phyloP scores from a whole-genome alignment of 2,113 vertebrate genomes.

The Psittacula cyanocephala region DNA sequence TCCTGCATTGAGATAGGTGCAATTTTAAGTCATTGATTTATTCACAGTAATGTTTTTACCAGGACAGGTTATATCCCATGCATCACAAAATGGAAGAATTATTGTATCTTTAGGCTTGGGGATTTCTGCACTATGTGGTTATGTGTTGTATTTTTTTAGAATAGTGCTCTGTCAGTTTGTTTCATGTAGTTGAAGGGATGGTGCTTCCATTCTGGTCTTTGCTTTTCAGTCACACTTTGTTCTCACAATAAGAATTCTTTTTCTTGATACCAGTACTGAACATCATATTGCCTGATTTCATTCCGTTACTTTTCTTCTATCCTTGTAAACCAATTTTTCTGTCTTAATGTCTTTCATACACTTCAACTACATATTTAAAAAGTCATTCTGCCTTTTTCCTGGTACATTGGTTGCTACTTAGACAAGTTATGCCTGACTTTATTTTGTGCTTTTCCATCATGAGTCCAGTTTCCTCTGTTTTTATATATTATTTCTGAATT shows the following conservation, averaged over 20 bases:
- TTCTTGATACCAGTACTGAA: neutral
- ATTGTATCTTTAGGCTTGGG: neutral
- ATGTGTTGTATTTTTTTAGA: neutral
- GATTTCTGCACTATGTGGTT: neutral
- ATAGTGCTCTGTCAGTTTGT: neutral
- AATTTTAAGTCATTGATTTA: constrained; percentile 11
- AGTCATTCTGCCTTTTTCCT: neutral
- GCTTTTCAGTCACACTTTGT: neutral
- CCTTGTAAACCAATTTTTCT: neutral
- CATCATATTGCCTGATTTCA: neutral
- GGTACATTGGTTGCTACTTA: neutral
- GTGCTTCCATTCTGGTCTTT: constrained; percentile 3
- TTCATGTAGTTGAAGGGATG: neutral
- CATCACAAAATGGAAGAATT: constrained; percentile 4
- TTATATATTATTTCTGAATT: neutral
- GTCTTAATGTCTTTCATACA: neutral
- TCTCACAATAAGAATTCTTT: neutral
- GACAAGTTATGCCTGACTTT: neutral
- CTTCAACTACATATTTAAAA: neutral
- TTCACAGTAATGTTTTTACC: neutral
- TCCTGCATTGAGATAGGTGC: neutral
- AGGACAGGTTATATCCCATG: constrained; percentile 28
- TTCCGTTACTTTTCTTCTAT: neutral
- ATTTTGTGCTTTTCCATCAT: neutral
- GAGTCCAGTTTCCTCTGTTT: neutral